Evolutionary conservation across 2,797 vertebrate genomes (phyloP).

Genomic region (Esox masquinongy): DNA sequence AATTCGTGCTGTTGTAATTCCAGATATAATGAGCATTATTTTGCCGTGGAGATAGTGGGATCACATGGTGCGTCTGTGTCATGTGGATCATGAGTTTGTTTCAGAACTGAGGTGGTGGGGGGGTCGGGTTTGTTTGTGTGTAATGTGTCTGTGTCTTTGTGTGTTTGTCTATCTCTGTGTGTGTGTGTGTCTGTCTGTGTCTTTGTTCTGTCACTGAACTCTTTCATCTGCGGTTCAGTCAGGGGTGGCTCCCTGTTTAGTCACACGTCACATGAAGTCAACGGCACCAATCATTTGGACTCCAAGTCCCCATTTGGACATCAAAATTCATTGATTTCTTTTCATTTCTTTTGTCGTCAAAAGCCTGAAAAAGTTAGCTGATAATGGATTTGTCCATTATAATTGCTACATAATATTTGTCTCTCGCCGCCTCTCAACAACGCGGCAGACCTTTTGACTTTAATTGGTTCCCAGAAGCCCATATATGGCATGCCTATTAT

Average conservation of each 20-base stretch:
- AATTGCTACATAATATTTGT: neutral
- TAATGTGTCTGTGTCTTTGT: slow-evolving; percentile 7
- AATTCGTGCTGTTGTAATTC: neutral
- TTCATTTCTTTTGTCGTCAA: too few relatives aligned
- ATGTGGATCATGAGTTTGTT: slow-evolving; percentile 55
- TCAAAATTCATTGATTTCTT: too few relatives aligned
- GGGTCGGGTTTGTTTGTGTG: too few relatives aligned
- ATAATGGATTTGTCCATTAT: too few relatives aligned
- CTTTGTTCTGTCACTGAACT: slow-evolving; percentile 31
- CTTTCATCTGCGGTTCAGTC: slow-evolving; percentile 26
- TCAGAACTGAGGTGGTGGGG: slow-evolving; percentile 17
- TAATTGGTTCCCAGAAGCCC: slow-evolving; percentile 42
- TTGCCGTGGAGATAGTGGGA: slow-evolving; percentile 24
- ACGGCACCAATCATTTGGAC: slow-evolving; percentile 42
- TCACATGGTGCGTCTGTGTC: slow-evolving; percentile 50
- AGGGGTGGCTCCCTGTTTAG: slow-evolving; percentile 30
- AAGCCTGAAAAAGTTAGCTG: too few relatives aligned
- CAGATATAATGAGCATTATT: slow-evolving; percentile 9
- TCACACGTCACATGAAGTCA: slow-evolving; percentile 49
- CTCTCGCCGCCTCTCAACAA: slow-evolving; percentile 21
- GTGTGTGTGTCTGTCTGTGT: slow-evolving; percentile 16
- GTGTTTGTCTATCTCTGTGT: slow-evolving; percentile 7
- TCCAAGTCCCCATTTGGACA: too few relatives aligned
- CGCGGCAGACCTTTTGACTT: slow-evolving; percentile 37
- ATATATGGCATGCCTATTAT: slow-evolving; percentile 62